These are phyloP conservation scores for Phalloptychus januarius DNA, from an alignment of 2,797 vertebrate genomes.

Conservation along the genomic window DNA sequence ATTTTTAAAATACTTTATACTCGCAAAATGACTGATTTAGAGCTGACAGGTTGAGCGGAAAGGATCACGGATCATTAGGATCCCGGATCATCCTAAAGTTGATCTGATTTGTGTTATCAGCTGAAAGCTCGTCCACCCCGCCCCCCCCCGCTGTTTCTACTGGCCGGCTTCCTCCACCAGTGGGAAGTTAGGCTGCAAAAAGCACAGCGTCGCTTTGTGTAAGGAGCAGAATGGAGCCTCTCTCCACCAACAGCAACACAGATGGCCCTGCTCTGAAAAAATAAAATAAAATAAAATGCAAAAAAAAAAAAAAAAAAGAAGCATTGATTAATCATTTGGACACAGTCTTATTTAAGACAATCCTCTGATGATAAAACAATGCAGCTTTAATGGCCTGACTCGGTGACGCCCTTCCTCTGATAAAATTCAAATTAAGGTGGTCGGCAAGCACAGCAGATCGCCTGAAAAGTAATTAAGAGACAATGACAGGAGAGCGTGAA, in stretches of 20 bases:
- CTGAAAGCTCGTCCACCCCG: neutral
- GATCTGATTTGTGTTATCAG: constrained; percentile 11
- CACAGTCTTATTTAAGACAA: constrained; percentile 28
- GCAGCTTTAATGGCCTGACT: neutral
- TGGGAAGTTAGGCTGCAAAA: constrained; percentile 32
- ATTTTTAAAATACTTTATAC: neutral
- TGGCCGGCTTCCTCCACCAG: constrained; percentile 27
- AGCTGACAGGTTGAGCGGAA: constrained; percentile 6
- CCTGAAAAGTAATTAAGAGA: constrained; percentile 56
- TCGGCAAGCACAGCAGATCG: constrained; percentile 29
- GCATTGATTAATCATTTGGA: constrained; percentile 50
- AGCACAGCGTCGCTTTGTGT: constrained; percentile 33
- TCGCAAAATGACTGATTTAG: neutral
- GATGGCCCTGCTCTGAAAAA: constrained; percentile 49
- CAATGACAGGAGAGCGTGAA: constrained; percentile 36
- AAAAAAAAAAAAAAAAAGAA: neutral
- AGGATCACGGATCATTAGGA: neutral
- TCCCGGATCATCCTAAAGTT: neutral
- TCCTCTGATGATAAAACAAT: constrained; percentile 56
- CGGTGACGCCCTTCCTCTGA: constrained; percentile 27
- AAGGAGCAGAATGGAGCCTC: constrained; percentile 33
- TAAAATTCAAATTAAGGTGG: constrained; percentile 54
- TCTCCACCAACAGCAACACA: constrained; percentile 47
- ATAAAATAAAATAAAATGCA: no score
- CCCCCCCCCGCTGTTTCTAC: constrained; percentile 10